These are phyloP conservation scores for Pithys albifrons DNA, from an alignment of 2,113 vertebrate species.

Conservation along the genomic window DNA sequence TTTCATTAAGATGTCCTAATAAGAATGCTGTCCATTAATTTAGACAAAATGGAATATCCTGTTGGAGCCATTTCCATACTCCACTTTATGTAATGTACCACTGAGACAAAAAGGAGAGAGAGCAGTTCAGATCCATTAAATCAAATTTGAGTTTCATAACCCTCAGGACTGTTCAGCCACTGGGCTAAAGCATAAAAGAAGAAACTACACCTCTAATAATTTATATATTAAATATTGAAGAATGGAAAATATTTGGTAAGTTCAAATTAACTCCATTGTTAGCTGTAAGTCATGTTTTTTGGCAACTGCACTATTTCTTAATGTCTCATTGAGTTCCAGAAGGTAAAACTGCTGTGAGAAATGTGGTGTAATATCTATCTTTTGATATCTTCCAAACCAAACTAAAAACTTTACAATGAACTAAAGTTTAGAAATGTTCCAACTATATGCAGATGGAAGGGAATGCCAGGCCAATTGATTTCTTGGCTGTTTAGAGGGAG, in stretches of 20 bases:
- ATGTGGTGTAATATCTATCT: not conserved
- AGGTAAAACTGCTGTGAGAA: not conserved
- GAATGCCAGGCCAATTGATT: conserved; percentile 10
- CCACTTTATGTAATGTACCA: not conserved
- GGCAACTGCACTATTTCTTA: not conserved
- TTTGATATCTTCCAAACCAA: conserved; percentile 12
- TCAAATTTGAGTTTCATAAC: not conserved
- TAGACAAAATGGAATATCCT: not conserved
- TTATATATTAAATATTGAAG: not conserved
- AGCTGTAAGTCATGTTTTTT: not conserved
- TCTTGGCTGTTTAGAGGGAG: not conserved
- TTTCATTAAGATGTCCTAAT: not conserved
- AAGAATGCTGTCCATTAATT: not conserved
- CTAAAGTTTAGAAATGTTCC: not conserved
- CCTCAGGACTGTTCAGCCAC: not conserved
- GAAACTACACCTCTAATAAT: not conserved
- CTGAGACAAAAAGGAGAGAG: not conserved
- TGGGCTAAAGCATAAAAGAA: not conserved
- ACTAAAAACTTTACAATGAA: not conserved
- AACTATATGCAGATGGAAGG: not conserved
- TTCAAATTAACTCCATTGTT: not conserved
- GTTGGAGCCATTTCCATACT: not conserved
- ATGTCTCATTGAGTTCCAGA: not conserved
- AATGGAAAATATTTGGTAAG: not conserved
- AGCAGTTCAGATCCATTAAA: not conserved